Percentiles rank a stretch among this genome's conserved stretches.
These are phyloP conservation scores for Osmoderma eremita DNA, from an alignment of 2,888 invertebrate genomes.

Conservation along the genomic window DNA sequence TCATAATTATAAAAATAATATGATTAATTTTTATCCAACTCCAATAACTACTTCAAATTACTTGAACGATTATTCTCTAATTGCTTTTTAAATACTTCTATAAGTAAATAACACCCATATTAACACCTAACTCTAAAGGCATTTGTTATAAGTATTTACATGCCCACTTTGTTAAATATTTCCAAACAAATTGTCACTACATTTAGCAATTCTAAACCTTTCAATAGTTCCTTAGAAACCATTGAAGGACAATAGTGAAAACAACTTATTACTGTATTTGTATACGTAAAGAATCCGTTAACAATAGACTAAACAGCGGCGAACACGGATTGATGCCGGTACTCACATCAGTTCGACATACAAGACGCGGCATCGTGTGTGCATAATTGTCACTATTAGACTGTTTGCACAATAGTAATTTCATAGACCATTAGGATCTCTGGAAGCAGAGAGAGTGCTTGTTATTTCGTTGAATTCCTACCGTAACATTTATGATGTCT, in stretches of 20 bases:
- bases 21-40: no score
- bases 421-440: conserved; percentile 11
- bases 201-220: not conserved
- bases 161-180: no score
- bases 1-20: no score
- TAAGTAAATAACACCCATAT: no score
- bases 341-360: not conserved
- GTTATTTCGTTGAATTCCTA: conserved; percentile 16
- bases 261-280: conserved; percentile 7
- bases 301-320: conserved; percentile 5
- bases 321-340: conserved; percentile 6
- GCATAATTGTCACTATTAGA: conserved; percentile 20
- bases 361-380: conserved; percentile 7
- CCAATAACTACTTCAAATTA: no score
- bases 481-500: conserved; percentile 21
- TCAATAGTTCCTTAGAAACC: not conserved
- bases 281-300: conserved; percentile 9
- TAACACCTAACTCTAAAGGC: no score
- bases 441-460: conserved; percentile 2
- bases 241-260: not conserved
- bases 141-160: no score
- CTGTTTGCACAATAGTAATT: conserved; percentile 24
- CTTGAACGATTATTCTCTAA: no score
- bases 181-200: no score
- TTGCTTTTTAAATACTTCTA: no score